phyloP scores from a whole-genome alignment of 92 coral and sea anemone species.

The Palythoa grandis region DNA sequence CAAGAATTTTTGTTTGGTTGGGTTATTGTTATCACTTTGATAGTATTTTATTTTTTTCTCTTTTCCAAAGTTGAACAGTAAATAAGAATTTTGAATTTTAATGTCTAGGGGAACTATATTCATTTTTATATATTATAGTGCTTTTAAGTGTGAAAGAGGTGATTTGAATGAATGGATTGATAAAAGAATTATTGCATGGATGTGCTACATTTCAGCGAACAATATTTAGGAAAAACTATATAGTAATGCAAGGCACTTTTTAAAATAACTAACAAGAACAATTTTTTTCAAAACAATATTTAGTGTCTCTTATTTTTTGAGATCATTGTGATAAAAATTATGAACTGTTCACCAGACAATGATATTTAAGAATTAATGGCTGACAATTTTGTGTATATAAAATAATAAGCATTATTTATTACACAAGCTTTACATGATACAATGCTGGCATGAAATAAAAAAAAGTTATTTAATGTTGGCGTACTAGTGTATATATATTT shows the following conservation, averaged over 20 bases:
- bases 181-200: not conserved
- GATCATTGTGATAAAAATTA: not conserved
- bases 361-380: not conserved
- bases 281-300: not conserved
- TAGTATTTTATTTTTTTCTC: not conserved
- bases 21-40: not conserved
- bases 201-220: not conserved
- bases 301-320: not conserved
- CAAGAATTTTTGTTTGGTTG: not conserved
- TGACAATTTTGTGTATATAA: not conserved
- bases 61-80: not conserved
- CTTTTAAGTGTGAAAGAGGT: not conserved
- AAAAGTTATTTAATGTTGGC: not conserved
- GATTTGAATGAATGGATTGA: not conserved
- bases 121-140: not conserved
- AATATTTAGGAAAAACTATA: not conserved
- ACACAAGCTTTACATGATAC: not conserved
- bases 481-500: not conserved
- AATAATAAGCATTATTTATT: not conserved
- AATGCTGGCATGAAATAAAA: constrained; percentile 13
- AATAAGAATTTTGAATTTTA: not conserved
- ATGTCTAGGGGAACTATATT: not conserved
- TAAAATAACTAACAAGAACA: not conserved
- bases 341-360: not conserved
- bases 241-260: not conserved